Evolutionary conservation across 2,797 vertebrate species (phyloP), one percentile per base, ranked within the genome.

Genomic region (Staurois parvus): DNA sequence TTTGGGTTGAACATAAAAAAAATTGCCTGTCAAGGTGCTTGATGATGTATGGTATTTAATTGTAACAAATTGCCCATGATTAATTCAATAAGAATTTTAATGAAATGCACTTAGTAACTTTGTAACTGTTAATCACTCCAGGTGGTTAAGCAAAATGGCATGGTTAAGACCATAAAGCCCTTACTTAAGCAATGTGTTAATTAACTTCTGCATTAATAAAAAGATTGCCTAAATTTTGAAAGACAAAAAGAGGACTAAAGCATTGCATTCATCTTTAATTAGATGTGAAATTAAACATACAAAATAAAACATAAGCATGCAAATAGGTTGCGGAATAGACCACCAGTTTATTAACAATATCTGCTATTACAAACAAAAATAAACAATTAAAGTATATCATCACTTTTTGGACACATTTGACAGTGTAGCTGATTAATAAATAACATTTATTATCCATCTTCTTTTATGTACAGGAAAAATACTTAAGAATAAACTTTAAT

Each of bases 71-170:
- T 83, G 82, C 64, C 66, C 70, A 74, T 84, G 59, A 84, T 87
- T 87, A 87, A 83, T 83, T 68, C 85, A 83, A 87, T 87, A 87
- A 87, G 76, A 83, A 79, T 83, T 79, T 87, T 87, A 87, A 87
- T 87, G 76, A 83, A 86, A 86, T 68, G 28, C 75, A 83, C 74
- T 83, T 78, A 78, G 79, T 72, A 86, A 78, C 76, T 83, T 73
- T 83, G 56, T 83, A 74, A 87, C 76, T 87, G 81, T 87, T 87
- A 83, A 87, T 87, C 62, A 83, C 81, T 79, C 68, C 59, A 83
- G 81, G 85, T 87, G 76, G 81, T 83, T 87, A 42, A 83, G 45
- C 77, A 83, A 75, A 74, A 87, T 79, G 75, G 70, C 52, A 79
- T 62, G 42, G 81, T 79, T 83, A 73, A 69, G 69, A 79, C 69